Base-by-base conservation (phyloP, 2,113 vertebrate genomes). In the Agapornis roseicollis region DNA sequence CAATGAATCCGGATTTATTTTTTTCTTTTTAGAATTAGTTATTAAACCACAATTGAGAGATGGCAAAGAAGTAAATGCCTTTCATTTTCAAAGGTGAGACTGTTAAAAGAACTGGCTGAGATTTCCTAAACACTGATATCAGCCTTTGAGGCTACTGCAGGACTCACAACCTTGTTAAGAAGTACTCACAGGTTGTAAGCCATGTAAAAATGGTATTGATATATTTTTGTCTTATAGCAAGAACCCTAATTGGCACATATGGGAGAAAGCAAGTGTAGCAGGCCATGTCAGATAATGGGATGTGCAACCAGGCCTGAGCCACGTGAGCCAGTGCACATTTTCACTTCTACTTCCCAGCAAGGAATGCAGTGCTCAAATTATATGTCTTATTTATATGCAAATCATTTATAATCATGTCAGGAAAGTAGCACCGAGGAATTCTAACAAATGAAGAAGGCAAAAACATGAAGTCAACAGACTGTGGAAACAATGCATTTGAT, bases 21-120 rank as follows among this genome's bases (percentile, higher is more conserved):
- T 90, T 70, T 81, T 52, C 33, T 85, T 92, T 76, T 89, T 64
- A 55, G 56, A 79, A 29, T 69, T 90, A 88, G 33, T 17, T 31
- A 29, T 46, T 61, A 81, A 91, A 78, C 9, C 28, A 39, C 69
- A 47, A 22, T 27, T 35, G 39, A 77, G 53, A 77, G 49, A 42
- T 46, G 47, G 22, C 17, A 73, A 46, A 76, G n/a, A 46, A 58
- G n/a, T 23, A 41, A 74, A 69, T 3, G 0, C 7, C 8, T 76
- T 90, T 79, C 17, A 7, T 35, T 79, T 74, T 58, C n/a, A 53
- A 64, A 79, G 56, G 33, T 64, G 50, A 68, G 39, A 58, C 1
- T 71, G 41, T 37, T 66, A 8, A 68, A 82, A 81, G 31, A n/a
- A 53, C 58, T 46, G 37, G 13, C 52, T 58, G 42, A 69, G 37